Evolutionary conservation across 2,113 vertebrate species (phyloP), one percentile per base, ranked within the genome.

Genomic region (Mobula birostris): DNA sequence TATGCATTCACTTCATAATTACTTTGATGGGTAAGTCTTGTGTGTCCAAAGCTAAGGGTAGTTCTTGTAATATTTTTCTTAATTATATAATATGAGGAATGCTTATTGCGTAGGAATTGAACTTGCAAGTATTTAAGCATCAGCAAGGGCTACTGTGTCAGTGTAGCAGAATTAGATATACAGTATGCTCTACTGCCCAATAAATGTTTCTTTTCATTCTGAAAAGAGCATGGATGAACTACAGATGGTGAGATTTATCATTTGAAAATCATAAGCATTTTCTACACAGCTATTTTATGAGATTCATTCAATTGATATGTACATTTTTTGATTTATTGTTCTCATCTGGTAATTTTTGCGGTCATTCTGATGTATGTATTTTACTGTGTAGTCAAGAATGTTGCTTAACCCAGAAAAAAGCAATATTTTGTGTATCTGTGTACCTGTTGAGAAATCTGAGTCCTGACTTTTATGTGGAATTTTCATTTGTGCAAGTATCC

Each of bases 21-120:
- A 96, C 96, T 40, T 95, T 99, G 36, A 96, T 98, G 68, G 98
- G 99, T 99, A 97, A 98, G 98, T 7, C 68, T 93, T 27, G 36
- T 27, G 40, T 17, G 48, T 74, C 14, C 21, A 76, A 24, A 40
- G 48, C 5, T 4, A 74, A 1, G 63, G 68, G 12, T 8, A 93
- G 21, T 40, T 72, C 68, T 70, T 48, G 36, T 56, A 72, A 90
- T 66, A 66, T 48, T 88, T 88, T 66, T 66, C 29, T 66, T 66
- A 32, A 36, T 90, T 15, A 15, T 68, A 66, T 90, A 32, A 8
- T 14, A 58, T 90, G 77, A 79, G 12, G n/a, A 36, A 36, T 90
- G 7, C 66, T 74, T 17, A 63, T 17, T 66, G 63, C 27, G 8
- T 66, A 17, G n/a, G 85, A 90, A 7, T n/a, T 19, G 29, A 90